A percentile compares a stretch with the other conserved stretches of the same genome.
Evolutionary conservation across 2,113 vertebrate genomes (phyloP).

Genomic region (Columba janthina): DNA sequence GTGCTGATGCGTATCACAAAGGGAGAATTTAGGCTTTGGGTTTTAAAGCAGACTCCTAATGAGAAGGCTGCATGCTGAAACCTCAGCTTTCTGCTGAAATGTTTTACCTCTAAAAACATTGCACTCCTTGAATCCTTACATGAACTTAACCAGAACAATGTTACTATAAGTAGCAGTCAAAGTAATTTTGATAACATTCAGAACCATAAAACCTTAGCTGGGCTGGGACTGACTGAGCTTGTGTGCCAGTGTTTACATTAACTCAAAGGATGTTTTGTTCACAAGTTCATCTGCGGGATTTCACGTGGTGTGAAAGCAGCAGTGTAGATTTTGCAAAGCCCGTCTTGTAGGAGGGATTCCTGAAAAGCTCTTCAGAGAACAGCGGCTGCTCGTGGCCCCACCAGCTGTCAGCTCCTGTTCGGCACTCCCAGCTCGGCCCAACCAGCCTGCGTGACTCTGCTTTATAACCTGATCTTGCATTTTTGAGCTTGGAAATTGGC

Average conservation of each 20-base stretch:
- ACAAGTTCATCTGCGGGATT: conserved; percentile 38
- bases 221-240: not conserved
- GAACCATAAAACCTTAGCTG: conserved; percentile 6
- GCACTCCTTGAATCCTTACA: not conserved
- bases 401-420: conserved; percentile 52
- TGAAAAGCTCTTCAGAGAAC: conserved; percentile 50
- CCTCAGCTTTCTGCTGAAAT: not conserved
- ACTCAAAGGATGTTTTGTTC: conserved; percentile 59
- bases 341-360: conserved; percentile 53
- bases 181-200: conserved; percentile 37
- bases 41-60: not conserved
- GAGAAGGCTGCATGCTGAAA: not conserved
- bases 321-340: conserved; percentile 53
- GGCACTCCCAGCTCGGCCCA: not conserved
- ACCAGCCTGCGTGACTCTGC: not conserved
- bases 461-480: not conserved
- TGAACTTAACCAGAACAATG: not conserved
- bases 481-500: not conserved
- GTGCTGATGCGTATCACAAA: not conserved
- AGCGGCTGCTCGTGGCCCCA: conserved; percentile 34
- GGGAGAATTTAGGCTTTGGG: not conserved
- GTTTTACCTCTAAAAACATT: not conserved
- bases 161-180: not conserved
- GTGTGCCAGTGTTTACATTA: conserved; percentile 9
- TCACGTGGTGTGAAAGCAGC: conserved; percentile 24